phyloP scores from a whole-genome alignment of 2,797 vertebrate genomes.

The Lerista edwardsae region DNA sequence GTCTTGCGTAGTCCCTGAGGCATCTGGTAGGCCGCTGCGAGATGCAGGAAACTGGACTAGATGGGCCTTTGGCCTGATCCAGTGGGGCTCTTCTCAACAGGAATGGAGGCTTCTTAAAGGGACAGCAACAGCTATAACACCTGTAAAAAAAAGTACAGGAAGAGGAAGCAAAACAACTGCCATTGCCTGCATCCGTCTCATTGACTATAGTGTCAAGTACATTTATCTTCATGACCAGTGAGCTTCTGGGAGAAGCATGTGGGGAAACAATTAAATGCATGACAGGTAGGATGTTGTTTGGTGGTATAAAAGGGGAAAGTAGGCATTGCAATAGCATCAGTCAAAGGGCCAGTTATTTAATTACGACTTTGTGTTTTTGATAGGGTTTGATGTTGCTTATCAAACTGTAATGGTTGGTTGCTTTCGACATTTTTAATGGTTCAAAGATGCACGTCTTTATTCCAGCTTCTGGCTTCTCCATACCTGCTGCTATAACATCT shows the following conservation, averaged over 20 bases:
- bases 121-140: neutral
- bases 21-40: no score
- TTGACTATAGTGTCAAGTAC: neutral
- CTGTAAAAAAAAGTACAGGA: neutral
- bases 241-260: neutral
- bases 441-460: constrained; percentile 16
- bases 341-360: neutral
- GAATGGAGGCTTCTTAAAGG: no score
- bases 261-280: neutral
- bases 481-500: constrained; percentile 32
- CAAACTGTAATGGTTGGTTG: neutral
- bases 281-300: neutral
- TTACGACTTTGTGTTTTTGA: neutral
- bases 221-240: neutral
- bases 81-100: no score
- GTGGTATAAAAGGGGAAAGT: neutral
- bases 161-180: no score
- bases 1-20: no score
- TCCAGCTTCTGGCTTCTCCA: neutral
- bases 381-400: neutral
- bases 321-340: neutral
- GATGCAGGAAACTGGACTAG: no score
- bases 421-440: constrained; percentile 1
- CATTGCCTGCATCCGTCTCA: neutral
- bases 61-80: no score